These are phyloP conservation scores for Lophura nycthemera DNA, from an alignment of 2,113 vertebrate species.

Conservation along the genomic window DNA sequence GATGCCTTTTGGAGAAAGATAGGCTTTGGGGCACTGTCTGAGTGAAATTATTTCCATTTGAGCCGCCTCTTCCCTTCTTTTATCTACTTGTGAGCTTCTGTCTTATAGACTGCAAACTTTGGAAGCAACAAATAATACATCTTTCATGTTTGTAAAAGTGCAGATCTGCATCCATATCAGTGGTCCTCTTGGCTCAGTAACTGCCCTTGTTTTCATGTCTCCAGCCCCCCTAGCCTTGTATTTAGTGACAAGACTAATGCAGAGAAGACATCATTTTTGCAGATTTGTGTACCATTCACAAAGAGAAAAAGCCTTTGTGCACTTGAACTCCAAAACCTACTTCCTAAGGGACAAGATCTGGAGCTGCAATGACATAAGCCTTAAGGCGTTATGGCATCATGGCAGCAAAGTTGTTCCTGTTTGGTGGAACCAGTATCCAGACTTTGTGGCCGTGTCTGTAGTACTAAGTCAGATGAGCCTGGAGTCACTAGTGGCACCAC, in stretches of 20 bases:
- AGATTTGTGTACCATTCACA: background rate
- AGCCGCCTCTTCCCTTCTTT: background rate
- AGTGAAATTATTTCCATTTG: background rate
- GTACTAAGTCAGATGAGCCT: background rate
- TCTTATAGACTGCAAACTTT: background rate
- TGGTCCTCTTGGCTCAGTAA: background rate
- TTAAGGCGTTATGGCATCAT: background rate
- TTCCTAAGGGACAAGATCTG: background rate
- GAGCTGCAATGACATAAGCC: background rate
- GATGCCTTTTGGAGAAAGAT: background rate
- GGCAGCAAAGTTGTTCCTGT: background rate
- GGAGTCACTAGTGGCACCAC: background rate
- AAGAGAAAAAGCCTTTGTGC: background rate
- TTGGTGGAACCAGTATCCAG: background rate
- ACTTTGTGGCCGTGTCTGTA: background rate
- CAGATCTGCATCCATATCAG: background rate
- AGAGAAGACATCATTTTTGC: background rate
- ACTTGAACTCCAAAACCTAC: background rate
- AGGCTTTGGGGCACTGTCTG: background rate
- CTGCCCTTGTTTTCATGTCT: background rate
- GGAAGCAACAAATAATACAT: background rate
- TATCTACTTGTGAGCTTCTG: accelerated
- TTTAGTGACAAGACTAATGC: background rate
- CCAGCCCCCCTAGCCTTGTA: background rate
- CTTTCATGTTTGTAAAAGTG: background rate